phyloP scores from a whole-genome alignment of 2,797 vertebrate species.

The Gobionotothen gibberifrons region DNA sequence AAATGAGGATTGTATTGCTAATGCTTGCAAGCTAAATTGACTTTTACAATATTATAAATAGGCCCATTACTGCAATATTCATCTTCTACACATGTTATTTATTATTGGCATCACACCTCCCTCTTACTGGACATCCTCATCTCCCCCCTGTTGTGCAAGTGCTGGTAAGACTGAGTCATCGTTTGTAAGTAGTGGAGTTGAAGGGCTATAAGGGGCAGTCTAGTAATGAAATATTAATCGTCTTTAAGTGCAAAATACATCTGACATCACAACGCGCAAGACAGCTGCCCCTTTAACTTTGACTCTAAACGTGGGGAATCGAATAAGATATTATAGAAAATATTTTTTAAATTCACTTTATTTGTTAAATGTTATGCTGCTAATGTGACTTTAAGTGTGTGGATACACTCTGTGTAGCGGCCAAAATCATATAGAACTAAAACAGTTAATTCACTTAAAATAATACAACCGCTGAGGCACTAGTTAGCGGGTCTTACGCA shows the following conservation, averaged over 20 bases:
- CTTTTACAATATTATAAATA: background rate
- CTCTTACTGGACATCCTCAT: background rate
- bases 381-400: background rate
- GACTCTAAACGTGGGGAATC: background rate
- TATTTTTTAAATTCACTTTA: background rate
- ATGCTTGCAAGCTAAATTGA: background rate
- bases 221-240: slow-evolving; percentile 21
- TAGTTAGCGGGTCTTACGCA: too few species aligned
- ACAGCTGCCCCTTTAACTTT: background rate
- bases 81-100: background rate
- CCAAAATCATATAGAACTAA: too few species aligned
- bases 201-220: slow-evolving; percentile 8
- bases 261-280: background rate
- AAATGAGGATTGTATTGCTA: background rate
- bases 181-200: slow-evolving; percentile 9
- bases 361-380: background rate
- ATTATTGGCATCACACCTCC: background rate
- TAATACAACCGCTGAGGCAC: too few species aligned
- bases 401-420: background rate
- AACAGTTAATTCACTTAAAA: too few species aligned
- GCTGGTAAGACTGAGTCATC: slow-evolving; percentile 41
- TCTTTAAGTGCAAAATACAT: slow-evolving; percentile 11
- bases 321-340: background rate
- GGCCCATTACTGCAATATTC: background rate
- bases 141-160: slow-evolving; percentile 10